Percentiles rank a stretch among this genome's conserved stretches.
Evolutionary conservation across 2,113 vertebrate genomes (phyloP).

Genomic region (Meleagris gallopavo): DNA sequence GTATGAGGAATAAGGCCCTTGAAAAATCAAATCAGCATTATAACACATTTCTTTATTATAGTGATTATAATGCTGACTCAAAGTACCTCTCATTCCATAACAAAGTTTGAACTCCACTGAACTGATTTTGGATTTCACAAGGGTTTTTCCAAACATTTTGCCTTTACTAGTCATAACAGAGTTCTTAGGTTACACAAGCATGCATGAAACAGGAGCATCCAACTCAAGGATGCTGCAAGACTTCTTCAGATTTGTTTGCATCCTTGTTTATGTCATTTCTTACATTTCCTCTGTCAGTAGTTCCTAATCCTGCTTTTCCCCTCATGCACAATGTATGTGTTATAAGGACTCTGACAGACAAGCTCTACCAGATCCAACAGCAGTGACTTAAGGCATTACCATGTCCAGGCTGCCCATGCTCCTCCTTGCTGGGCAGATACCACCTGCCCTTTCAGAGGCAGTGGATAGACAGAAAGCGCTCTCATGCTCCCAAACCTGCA

Average conservation of each 20-base stretch:
- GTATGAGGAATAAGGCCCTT: background rate
- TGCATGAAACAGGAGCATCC: background rate
- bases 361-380: background rate
- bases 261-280: slow-evolving; percentile 24
- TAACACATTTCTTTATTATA: background rate
- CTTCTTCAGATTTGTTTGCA: background rate
- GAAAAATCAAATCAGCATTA: background rate
- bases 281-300: background rate
- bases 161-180: background rate
- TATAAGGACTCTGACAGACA: slow-evolving; percentile 1
- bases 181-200: background rate
- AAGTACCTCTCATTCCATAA: background rate
- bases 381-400: background rate
- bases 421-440: background rate
- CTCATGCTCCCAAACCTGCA: background rate
- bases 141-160: background rate
- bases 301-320: background rate
- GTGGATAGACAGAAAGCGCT: background rate
- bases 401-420: background rate
- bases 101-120: background rate
- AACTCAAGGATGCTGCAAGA: background rate
- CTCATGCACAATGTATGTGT: background rate
- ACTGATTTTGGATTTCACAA: background rate
- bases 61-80: background rate
- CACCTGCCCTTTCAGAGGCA: background rate